Evolutionary conservation across 2,113 vertebrate species (phyloP).

Genomic region (Prochilodus magdalenae): DNA sequence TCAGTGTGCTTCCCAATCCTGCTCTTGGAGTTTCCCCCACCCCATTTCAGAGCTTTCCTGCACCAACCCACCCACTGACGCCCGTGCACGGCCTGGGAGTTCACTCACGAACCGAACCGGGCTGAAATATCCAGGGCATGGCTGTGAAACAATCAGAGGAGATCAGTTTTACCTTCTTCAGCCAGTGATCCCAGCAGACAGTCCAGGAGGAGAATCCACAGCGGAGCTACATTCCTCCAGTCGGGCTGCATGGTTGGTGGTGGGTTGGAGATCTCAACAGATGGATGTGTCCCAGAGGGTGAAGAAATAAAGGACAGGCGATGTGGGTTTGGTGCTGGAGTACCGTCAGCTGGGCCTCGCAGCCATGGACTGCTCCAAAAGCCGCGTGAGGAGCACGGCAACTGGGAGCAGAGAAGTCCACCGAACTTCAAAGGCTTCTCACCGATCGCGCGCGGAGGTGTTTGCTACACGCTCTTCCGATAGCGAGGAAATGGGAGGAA

Average conservation of each 20-base stretch:
- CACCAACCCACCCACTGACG: neutral
- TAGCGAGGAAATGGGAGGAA: no score
- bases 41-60: neutral
- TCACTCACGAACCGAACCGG: no score
- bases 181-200: constrained; percentile 62
- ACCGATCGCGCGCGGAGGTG: no score
- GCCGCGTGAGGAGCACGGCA: constrained; percentile 64
- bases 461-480: no score
- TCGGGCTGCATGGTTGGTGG: constrained; percentile 71
- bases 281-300: neutral
- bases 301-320: constrained; percentile 4
- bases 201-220: constrained; percentile 66
- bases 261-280: neutral
- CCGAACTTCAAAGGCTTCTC: neutral
- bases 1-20: neutral
- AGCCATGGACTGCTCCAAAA: constrained; percentile 61
- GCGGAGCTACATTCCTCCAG: constrained; percentile 58
- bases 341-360: constrained; percentile 68
- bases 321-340: constrained; percentile 42
- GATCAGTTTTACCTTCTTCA: constrained; percentile 75
- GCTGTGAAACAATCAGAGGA: no score
- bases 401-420: neutral
- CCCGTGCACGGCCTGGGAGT: no score
- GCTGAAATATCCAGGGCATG: no score
- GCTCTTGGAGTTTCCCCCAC: neutral